A percentile compares a stretch with the other conserved stretches of the same genome.
These are phyloP conservation scores for Agrypnus murinus DNA, from an alignment of 2,888 invertebrate species.

Conservation along the genomic window DNA sequence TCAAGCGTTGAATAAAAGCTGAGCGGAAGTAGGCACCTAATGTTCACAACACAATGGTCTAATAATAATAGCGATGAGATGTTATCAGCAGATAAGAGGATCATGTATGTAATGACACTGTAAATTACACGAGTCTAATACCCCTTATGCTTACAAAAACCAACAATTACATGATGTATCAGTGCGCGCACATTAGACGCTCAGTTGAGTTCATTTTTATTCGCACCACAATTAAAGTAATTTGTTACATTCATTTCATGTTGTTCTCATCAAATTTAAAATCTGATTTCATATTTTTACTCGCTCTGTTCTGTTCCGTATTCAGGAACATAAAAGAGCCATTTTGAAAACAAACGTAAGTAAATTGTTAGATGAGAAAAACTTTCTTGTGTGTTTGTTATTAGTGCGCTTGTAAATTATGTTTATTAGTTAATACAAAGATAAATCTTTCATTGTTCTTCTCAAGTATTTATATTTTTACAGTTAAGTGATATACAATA, in stretches of 20 bases:
- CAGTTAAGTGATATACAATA: too few species aligned
- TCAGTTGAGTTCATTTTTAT: slow-evolving; percentile 47
- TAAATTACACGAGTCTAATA: slow-evolving; percentile 60
- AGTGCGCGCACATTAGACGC: slow-evolving; percentile 51
- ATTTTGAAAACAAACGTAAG: too few species aligned
- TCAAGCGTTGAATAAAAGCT: slow-evolving; percentile 41
- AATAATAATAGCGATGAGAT: slow-evolving; percentile 65
- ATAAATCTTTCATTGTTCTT: too few species aligned
- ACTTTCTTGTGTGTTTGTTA: too few species aligned
- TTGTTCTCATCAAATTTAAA: not conserved
- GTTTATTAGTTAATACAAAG: too few species aligned
- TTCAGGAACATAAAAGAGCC: too few species aligned
- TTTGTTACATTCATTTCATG: slow-evolving; percentile 39
- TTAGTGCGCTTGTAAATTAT: too few species aligned
- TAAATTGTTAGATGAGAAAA: too few species aligned
- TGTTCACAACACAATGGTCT: slow-evolving; percentile 63
- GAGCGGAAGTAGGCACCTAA: slow-evolving; percentile 57
- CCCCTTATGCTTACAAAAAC: slow-evolving; percentile 61
- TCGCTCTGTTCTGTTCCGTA: too few species aligned
- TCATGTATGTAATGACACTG: slow-evolving; percentile 68
- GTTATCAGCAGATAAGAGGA: slow-evolving; percentile 66
- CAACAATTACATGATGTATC: slow-evolving; percentile 61
- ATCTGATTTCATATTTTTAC: too few species aligned
- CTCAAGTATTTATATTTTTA: too few species aligned
- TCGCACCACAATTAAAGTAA: slow-evolving; percentile 46